Percentiles rank a stretch among this genome's conserved stretches.
phyloP scores from a whole-genome alignment of 2,888 invertebrate species.

The Petrolisthes manimaculis region DNA sequence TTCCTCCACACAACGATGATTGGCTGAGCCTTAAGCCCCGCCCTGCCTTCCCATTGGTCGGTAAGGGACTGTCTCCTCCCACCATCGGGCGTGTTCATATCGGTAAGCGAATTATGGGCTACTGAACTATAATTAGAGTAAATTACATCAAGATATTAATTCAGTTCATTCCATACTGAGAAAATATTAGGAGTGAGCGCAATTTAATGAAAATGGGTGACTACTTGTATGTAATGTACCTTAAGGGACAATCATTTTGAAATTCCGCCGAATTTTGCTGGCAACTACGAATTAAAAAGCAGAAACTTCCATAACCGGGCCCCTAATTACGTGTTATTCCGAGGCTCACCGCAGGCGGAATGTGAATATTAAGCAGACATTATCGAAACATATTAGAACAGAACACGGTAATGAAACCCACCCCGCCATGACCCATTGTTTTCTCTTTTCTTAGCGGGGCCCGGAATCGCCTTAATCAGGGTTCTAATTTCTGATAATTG shows the following conservation, averaged over 20 bases:
- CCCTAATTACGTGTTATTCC: constrained; percentile 53
- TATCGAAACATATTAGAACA: constrained; percentile 59
- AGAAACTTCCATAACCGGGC: constrained; percentile 47
- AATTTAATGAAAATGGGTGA: constrained; percentile 62
- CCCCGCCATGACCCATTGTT: constrained; percentile 38
- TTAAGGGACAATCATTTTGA: constrained; percentile 46
- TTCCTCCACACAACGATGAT: constrained; percentile 55
- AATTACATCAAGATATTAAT: constrained; percentile 65
- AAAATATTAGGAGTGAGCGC: constrained; percentile 61
- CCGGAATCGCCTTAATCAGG: constrained; percentile 50
- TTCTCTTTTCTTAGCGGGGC: constrained; percentile 42
- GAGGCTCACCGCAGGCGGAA: constrained; percentile 33
- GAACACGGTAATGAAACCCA: constrained; percentile 40
- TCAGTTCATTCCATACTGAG: constrained; percentile 60
- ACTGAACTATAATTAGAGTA: constrained; percentile 63
- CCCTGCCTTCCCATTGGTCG: constrained; percentile 53
- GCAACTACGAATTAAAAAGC: constrained; percentile 53
- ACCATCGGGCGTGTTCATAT: constrained; percentile 53
- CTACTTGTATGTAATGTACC: constrained; percentile 54
- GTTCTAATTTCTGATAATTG: constrained; percentile 58
- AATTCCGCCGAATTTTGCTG: constrained; percentile 43
- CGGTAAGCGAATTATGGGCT: constrained; percentile 63
- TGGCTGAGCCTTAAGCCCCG: constrained; percentile 50
- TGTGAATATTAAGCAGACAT: constrained; percentile 59
- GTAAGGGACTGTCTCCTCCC: constrained; percentile 41